Conservation (phyloP, 1,140 invertebrate species). For the honey bee (Apis mellifera) region DNA sequence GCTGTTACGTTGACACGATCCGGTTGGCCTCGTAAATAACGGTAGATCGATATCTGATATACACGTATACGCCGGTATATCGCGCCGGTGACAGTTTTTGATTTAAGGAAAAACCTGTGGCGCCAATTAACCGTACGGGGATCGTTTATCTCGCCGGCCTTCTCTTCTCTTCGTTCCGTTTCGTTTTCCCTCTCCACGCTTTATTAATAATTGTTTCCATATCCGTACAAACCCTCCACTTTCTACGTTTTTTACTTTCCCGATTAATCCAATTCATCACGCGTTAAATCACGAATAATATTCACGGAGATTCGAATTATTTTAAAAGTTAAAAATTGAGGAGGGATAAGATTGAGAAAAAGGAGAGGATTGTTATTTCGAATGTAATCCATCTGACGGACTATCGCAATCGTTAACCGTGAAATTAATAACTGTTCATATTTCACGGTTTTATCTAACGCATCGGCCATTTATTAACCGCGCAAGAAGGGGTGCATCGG, state of each 20-base stretch:
- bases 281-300: too few species aligned
- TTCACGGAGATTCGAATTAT: too few species aligned
- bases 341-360: too few species aligned
- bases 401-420: conserved; percentile 31
- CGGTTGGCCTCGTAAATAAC: conserved; percentile 47
- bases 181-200: background rate
- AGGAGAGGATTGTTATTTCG: background rate
- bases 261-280: too few species aligned
- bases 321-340: too few species aligned
- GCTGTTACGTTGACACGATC: conserved; percentile 53
- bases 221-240: too few species aligned
- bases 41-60: conserved; percentile 47
- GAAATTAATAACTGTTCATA: conserved; percentile 45
- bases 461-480: conserved; percentile 33
- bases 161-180: background rate
- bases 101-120: conserved; percentile 41
- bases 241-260: too few species aligned
- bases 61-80: background rate
- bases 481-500: conserved; percentile 40
- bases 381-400: conserved; percentile 10
- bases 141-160: conserved; percentile 8
- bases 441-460: conserved; percentile 48
- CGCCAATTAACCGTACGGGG: conserved; percentile 18
- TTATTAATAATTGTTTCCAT: conserved; percentile 18
- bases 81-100: conserved; percentile 29